Evolutionary conservation across 30 jellyfish, hydroid and myxozoan genomes (phyloP), one percentile per base, ranked within the genome.

Genomic region (Catostylus mosaicus): DNA sequence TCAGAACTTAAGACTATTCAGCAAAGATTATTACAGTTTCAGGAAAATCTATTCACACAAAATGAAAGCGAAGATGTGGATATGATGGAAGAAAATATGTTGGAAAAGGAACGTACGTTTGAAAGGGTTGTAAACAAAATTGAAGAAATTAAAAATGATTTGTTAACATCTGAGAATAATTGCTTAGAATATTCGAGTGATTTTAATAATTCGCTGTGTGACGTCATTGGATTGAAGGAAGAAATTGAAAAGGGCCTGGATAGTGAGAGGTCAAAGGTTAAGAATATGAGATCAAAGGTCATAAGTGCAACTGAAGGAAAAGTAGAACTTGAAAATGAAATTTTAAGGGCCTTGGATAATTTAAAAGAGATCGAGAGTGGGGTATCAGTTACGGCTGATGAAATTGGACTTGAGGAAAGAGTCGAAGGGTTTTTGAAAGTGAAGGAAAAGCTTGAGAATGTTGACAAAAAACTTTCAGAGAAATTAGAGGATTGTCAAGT

Each of bases 391-490:
- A 23, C 50, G 14, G 50, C n/a, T 5, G 78, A 34, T 4, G 57
- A 19, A 7, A 60, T 9, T 7, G 38, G 36, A 0, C 20, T 62
- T 2, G 26, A 60, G 26, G 37, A 61, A 27, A 57, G 68, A 34
- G 9, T 36, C 9, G 36, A 76, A 0, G 32, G 8, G 61, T 40
- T 76, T 24, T 29, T 18, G 51, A 27, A 37, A 23, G 19, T 76
- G 32, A 24, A 34, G 3, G 67, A 5, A 14, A 37, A 37, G 0
- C 78, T 76, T 6, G 88, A 76, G 11, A 37, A 36, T 2, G 23
- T 24, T 76, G 88, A 76, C 20, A 54, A 24, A 27, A 31, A 57
- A 24, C 46, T 76, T 2, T 61, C 78, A 38, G 33, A 76, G 5
- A 40, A 54, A 45, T 16, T 76, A 4, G 67, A 33, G 10, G 88